These are phyloP conservation scores for Diaphora mendica DNA, from an alignment of 2,888 invertebrate genomes.

Conservation along the genomic window DNA sequence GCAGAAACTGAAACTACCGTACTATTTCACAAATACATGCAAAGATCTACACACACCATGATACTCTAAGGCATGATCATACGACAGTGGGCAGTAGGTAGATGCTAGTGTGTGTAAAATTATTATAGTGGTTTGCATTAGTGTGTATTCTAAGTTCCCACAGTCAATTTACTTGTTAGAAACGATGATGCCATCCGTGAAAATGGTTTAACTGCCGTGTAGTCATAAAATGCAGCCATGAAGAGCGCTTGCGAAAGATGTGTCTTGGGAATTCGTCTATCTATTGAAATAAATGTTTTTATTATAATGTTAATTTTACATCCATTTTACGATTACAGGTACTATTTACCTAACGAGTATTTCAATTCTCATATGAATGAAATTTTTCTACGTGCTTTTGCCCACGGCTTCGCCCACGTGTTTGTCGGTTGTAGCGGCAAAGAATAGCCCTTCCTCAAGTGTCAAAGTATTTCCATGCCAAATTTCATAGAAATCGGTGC, in stretches of 20 bases:
- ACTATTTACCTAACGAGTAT: not conserved
- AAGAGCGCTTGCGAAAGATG: slow-evolving; percentile 55
- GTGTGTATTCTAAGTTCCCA: slow-evolving; percentile 35
- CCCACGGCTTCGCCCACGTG: too few relatives aligned
- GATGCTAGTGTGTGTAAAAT: not conserved
- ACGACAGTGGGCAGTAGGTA: not conserved
- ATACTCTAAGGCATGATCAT: not conserved
- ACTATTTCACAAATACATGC: not conserved
- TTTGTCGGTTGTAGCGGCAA: too few relatives aligned
- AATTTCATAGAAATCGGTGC: too few relatives aligned
- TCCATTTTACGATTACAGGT: slow-evolving; percentile 26
- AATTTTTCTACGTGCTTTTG: not conserved
- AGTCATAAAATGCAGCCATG: slow-evolving; percentile 65
- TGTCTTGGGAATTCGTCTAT: slow-evolving; percentile 55
- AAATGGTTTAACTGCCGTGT: slow-evolving; percentile 60
- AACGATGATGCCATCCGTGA: slow-evolving; percentile 52
- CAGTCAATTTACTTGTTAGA: slow-evolving; percentile 35
- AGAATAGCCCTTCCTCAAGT: too few relatives aligned
- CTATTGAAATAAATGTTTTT: slow-evolving; percentile 57
- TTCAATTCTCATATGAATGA: not conserved
- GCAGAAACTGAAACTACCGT: slow-evolving; percentile 17
- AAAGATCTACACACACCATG: not conserved
- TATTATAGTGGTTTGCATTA: not conserved
- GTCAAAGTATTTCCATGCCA: too few relatives aligned
- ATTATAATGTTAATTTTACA: slow-evolving; percentile 40